These are phyloP conservation scores for Gorsachius goisagi DNA, from an alignment of 2,113 vertebrate genomes.

Conservation along the genomic window DNA sequence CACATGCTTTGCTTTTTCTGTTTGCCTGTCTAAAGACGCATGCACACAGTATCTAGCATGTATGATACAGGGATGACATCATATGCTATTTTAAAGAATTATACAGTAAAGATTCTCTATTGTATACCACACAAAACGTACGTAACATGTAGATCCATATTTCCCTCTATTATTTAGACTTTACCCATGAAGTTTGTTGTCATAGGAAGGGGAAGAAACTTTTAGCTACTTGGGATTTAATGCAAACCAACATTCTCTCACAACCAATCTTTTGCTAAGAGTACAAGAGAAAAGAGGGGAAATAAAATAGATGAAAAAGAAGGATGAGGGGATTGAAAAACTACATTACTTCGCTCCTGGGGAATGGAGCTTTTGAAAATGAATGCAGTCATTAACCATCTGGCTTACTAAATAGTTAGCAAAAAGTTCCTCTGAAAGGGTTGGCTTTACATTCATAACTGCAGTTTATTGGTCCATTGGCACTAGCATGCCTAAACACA, in stretches of 20 bases:
- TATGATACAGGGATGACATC: background rate
- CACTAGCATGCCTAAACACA: constrained; percentile 57
- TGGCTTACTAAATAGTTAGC: constrained; percentile 66
- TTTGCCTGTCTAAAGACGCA: background rate
- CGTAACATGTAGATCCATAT: background rate
- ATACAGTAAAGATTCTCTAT: background rate
- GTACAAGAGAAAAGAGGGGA: background rate
- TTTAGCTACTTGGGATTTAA: background rate
- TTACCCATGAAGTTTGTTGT: background rate
- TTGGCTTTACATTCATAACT: constrained; percentile 26
- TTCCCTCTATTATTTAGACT: background rate
- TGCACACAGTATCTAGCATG: background rate
- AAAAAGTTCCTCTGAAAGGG: constrained; percentile 51
- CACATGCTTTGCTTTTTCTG: background rate
- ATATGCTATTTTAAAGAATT: background rate
- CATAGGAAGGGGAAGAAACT: background rate
- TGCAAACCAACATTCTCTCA: background rate
- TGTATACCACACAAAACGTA: background rate
- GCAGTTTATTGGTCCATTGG: constrained; percentile 69
- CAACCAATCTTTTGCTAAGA: background rate
- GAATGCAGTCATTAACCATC: constrained; percentile 68
- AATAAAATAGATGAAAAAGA: constrained; percentile 37
- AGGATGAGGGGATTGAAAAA: constrained; percentile 22
- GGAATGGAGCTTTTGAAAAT: constrained; percentile 57
- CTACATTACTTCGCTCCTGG: constrained; percentile 15